These are phyloP conservation scores for Emydocephalus ijimae DNA, from an alignment of 2,113 vertebrate genomes.

Conservation along the genomic window DNA sequence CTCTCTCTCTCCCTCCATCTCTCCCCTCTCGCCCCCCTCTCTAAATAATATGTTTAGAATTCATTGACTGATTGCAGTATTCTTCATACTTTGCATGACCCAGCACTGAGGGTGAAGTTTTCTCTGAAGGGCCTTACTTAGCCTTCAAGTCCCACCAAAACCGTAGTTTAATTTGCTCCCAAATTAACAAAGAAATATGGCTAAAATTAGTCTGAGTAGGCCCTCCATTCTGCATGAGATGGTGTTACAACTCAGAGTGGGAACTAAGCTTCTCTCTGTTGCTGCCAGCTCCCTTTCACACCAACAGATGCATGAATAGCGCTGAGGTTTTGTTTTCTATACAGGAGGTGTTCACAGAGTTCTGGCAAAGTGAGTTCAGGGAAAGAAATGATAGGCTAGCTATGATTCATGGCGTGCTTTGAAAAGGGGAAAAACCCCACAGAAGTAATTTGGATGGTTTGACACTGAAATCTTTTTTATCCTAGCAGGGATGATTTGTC, in stretches of 20 bases:
- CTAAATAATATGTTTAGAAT: neutral
- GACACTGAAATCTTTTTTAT: slow-evolving; percentile 17
- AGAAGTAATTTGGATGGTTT: neutral
- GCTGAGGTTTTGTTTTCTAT: slow-evolving; percentile 40
- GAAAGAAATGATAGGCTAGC: slow-evolving; percentile 38
- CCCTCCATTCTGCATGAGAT: neutral
- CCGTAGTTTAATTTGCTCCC: neutral
- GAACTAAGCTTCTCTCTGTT: slow-evolving; percentile 35
- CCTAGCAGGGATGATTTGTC: slow-evolving; percentile 13
- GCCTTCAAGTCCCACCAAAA: neutral
- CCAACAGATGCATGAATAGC: slow-evolving; percentile 43
- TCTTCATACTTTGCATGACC: neutral
- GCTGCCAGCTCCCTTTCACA: neutral
- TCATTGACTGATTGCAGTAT: neutral
- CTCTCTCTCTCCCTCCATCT: too few species aligned
- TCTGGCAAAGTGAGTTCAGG: neutral
- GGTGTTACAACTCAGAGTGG: neutral
- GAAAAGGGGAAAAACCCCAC: neutral
- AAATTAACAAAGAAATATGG: neutral
- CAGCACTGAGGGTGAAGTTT: neutral
- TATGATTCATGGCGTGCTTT: neutral
- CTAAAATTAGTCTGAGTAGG: neutral
- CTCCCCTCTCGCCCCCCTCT: too few species aligned
- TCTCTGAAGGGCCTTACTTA: neutral
- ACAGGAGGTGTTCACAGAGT: slow-evolving; percentile 49